Conservation (phyloP, 2,113 vertebrate species). For the Megaceryle maxima region DNA sequence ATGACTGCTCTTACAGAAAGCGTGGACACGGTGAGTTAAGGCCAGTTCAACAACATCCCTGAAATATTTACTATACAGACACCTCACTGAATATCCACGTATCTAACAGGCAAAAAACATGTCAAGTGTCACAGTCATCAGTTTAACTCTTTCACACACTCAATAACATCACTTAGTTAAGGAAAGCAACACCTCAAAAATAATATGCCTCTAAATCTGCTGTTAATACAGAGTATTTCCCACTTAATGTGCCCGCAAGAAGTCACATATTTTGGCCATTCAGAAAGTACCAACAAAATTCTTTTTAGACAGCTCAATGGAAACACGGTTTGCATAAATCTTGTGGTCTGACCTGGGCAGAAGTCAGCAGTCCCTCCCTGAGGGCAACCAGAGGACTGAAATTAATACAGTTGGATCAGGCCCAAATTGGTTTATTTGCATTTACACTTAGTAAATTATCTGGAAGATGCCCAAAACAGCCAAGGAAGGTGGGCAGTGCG, state of each 20-base stretch:
- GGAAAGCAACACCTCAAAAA: neutral
- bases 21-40: neutral
- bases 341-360: no score
- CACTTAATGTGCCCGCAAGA: rapidly evolving
- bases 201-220: neutral
- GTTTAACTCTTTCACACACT: neutral
- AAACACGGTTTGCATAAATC: neutral
- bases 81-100: neutral
- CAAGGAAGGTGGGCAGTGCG: neutral
- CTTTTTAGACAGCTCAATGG: neutral
- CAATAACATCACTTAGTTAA: neutral
- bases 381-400: neutral
- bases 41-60: neutral
- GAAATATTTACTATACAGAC: neutral
- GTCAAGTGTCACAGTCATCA: neutral
- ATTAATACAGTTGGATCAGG: neutral
- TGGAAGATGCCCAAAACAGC: neutral
- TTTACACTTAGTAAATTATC: neutral
- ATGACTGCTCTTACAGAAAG: neutral
- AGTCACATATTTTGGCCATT: neutral
- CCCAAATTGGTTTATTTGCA: neutral
- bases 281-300: neutral
- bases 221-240: neutral
- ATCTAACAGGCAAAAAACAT: neutral
- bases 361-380: neutral